phyloP scores from a whole-genome alignment of 2,797 vertebrate genomes.

The Nannoperca australis region DNA sequence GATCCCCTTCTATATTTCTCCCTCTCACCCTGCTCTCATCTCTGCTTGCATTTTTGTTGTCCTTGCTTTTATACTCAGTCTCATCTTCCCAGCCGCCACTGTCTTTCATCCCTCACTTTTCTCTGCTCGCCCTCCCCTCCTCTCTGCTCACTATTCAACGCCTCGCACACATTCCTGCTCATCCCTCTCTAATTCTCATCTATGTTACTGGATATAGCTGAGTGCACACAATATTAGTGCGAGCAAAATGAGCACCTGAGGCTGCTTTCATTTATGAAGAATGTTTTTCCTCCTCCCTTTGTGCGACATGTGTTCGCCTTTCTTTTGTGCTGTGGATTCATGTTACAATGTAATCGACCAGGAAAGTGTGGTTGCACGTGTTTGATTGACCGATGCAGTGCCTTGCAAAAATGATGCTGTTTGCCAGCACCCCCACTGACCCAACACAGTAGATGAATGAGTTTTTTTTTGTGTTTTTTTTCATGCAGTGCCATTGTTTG shows the following conservation, averaged over 20 bases:
- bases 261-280: constrained; percentile 56
- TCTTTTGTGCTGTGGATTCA: constrained; percentile 27
- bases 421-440: not conserved
- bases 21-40: constrained; percentile 34
- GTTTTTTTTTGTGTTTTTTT: not conserved
- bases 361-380: not conserved
- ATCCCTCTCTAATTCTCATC: constrained; percentile 46
- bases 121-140: constrained; percentile 14
- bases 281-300: constrained; percentile 36
- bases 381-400: not conserved
- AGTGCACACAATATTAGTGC: constrained; percentile 53
- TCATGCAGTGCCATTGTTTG: not conserved
- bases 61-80: constrained; percentile 55
- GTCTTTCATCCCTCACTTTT: constrained; percentile 57
- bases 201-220: constrained; percentile 54
- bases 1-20: constrained; percentile 54
- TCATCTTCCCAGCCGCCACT: constrained; percentile 21
- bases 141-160: constrained; percentile 12
- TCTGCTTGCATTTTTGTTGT: constrained; percentile 61
- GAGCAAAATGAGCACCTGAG: constrained; percentile 44
- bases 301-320: constrained; percentile 30
- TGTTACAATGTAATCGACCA: not conserved
- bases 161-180: constrained; percentile 38
- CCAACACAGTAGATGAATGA: not conserved
- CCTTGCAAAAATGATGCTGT: not conserved